Percentiles rank a stretch among this genome's conserved stretches.
Conservation (phyloP, 2,797 vertebrate genomes). For the Pseudomugil gertrudae region DNA sequence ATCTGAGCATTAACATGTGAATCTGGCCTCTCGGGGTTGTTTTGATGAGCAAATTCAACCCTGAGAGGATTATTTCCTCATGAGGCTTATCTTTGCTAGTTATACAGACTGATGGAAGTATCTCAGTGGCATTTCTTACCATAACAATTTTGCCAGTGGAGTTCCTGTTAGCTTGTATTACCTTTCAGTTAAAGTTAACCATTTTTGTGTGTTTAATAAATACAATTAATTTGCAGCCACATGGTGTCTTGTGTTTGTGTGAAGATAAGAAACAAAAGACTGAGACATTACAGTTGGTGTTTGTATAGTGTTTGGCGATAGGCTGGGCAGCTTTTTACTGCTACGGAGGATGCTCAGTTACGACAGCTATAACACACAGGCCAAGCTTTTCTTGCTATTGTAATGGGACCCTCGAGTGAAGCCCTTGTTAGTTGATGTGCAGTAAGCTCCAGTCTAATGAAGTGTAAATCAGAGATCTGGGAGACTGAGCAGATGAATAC, state of each 20-base stretch:
- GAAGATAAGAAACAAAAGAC: neutral
- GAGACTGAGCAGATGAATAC: constrained; percentile 49
- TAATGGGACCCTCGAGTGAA: constrained; percentile 71
- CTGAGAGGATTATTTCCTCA: neutral
- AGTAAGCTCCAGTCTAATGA: constrained; percentile 75
- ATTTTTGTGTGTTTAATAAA: neutral
- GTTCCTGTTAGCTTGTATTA: too few species aligned
- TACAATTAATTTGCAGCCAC: neutral
- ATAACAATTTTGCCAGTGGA: too few species aligned
- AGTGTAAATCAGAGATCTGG: constrained; percentile 73
- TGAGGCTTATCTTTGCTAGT: neutral
- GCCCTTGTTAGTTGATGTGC: constrained; percentile 69
- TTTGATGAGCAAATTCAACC: neutral
- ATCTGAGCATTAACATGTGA: neutral
- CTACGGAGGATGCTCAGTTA: constrained; percentile 40
- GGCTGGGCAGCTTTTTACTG: constrained; percentile 36
- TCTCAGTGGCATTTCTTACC: too few species aligned
- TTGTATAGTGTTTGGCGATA: constrained; percentile 20
- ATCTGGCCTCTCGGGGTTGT: neutral
- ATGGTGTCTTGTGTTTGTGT: neutral
- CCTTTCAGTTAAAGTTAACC: too few species aligned
- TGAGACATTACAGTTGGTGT: neutral
- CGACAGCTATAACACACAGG: constrained; percentile 51
- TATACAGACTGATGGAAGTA: neutral
- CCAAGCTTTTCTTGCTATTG: constrained; percentile 48